Percentiles rank a stretch among this genome's conserved stretches.
These are phyloP conservation scores for Microctenopoma steveboyesi DNA, from an alignment of 2,797 vertebrate genomes.

Conservation along the genomic window DNA sequence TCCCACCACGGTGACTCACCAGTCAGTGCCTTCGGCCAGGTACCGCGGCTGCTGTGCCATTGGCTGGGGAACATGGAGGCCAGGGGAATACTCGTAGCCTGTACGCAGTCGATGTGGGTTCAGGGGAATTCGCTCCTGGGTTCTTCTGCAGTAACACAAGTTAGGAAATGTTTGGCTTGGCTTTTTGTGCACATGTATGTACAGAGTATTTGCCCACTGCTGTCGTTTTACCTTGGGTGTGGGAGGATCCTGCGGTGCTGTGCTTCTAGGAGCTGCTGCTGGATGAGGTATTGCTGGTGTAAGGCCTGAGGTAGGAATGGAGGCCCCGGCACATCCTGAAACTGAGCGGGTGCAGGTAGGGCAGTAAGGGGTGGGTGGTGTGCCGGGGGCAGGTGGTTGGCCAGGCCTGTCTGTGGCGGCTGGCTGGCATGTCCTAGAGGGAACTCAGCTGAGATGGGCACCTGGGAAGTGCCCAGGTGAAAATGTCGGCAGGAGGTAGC, in stretches of 20 bases:
- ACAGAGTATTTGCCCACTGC: background rate
- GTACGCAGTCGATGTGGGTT: slow-evolving; percentile 92
- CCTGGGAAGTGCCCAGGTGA: slow-evolving; percentile 92
- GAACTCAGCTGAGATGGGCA: slow-evolving; percentile 91
- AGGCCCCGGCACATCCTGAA: slow-evolving; percentile 94
- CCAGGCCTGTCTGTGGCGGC: slow-evolving; percentile 89
- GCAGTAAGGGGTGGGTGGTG: slow-evolving; percentile 92
- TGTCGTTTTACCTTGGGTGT: slow-evolving; percentile 87
- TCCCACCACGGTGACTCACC: slow-evolving; percentile 83
- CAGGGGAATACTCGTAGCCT: slow-evolving; percentile 91
- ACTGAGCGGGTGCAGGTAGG: slow-evolving; percentile 89
- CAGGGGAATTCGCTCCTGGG: slow-evolving; percentile 92
- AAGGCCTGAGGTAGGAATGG: slow-evolving; percentile 99
- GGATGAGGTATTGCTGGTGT: slow-evolving; percentile 99
- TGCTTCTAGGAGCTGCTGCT: slow-evolving; percentile 98
- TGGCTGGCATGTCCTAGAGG: slow-evolving; percentile 82
- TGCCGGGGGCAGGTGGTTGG: slow-evolving; percentile 88
- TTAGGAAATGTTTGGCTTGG: background rate
- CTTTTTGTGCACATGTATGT: background rate
- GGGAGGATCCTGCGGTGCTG: slow-evolving; percentile 95
- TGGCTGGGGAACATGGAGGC: slow-evolving; percentile 90
- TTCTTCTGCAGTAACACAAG: slow-evolving; percentile 83
- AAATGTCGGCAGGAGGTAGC: slow-evolving; percentile 99
- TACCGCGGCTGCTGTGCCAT: slow-evolving; percentile 92
- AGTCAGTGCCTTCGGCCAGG: slow-evolving; percentile 96